phyloP scores from a whole-genome alignment of 1,140 invertebrate genomes.

The Papilio helenus region DNA sequence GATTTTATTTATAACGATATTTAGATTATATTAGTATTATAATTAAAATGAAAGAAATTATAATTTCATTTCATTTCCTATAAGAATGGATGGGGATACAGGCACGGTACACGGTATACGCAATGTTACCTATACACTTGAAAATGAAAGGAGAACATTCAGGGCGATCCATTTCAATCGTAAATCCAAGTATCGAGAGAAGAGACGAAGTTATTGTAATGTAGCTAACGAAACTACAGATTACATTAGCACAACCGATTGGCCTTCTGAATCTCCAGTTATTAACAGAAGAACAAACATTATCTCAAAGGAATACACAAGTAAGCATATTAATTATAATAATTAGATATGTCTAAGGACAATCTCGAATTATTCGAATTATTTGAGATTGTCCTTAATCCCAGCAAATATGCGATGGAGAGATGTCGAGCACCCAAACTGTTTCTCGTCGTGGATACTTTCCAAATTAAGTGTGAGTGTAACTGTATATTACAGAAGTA shows the following conservation, averaged over 20 bases:
- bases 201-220: background rate
- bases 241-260: background rate
- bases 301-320: background rate
- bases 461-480: too few relatives aligned
- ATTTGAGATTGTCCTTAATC: too few relatives aligned
- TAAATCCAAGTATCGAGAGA: background rate
- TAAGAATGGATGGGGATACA: slow-evolving; percentile 22
- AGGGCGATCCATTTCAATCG: background rate
- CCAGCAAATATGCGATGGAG: background rate
- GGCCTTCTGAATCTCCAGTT: background rate
- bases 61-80: background rate
- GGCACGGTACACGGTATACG: background rate
- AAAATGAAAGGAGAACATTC: background rate
- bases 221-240: background rate
- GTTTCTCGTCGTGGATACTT: background rate
- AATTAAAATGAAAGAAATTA: background rate
- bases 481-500: background rate
- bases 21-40: background rate
- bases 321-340: background rate
- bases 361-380: too few relatives aligned
- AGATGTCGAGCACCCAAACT: background rate
- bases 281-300: background rate
- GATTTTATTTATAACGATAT: background rate
- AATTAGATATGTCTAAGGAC: too few relatives aligned
- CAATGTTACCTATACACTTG: slow-evolving; percentile 2